These are phyloP conservation scores for Sminthopsis crassicaudata DNA, from an alignment of 2,113 vertebrate genomes.

Conservation along the genomic window DNA sequence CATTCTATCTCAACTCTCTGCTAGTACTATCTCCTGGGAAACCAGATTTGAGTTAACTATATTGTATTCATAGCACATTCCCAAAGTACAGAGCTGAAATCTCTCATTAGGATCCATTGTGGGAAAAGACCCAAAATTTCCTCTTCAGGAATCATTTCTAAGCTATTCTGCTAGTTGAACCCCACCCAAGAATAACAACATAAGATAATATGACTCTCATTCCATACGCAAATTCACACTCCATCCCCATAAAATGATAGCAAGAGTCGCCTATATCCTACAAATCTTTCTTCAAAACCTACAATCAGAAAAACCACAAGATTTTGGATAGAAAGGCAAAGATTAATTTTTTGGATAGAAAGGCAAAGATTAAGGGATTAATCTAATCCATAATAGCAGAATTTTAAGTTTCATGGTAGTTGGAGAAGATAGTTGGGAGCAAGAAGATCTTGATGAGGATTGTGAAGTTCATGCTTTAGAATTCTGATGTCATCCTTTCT, in stretches of 20 bases:
- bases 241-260: background rate
- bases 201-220: too few relatives aligned
- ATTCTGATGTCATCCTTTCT: too few relatives aligned
- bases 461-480: too few relatives aligned
- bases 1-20: too few relatives aligned
- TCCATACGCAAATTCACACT: background rate
- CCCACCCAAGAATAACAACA: too few relatives aligned
- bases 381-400: background rate
- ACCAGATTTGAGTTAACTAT: too few relatives aligned
- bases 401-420: background rate
- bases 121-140: background rate
- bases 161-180: background rate
- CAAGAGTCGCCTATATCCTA: background rate
- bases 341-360: background rate
- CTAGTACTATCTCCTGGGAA: too few relatives aligned
- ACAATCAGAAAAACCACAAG: background rate
- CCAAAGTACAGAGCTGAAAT: background rate
- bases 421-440: background rate
- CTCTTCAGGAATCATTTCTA: too few relatives aligned
- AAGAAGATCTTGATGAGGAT: background rate
- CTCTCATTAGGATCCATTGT: background rate
- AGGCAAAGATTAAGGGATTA: background rate
- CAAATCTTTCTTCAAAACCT: background rate
- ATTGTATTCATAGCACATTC: background rate
- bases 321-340: background rate